Conservation (phyloP, 2,113 vertebrate species). For the Protobothrops flavoviridis region DNA sequence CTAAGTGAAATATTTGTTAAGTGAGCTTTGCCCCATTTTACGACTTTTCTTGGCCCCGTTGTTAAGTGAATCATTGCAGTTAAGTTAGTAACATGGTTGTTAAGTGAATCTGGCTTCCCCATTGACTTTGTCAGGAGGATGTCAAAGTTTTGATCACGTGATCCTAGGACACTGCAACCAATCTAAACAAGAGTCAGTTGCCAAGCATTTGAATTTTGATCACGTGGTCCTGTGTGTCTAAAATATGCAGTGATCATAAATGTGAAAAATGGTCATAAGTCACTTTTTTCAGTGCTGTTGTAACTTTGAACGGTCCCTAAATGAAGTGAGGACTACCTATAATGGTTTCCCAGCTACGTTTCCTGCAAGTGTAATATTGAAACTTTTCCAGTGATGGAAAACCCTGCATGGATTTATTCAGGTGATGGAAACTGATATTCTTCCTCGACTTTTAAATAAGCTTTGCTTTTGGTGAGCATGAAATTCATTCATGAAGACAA, state of each 20-base stretch:
- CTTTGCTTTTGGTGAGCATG: neutral
- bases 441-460: neutral
- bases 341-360: neutral
- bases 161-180: too few species aligned
- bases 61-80: neutral
- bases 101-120: neutral
- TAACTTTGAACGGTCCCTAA: too few species aligned
- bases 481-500: neutral
- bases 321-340: neutral
- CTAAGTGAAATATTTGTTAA: neutral
- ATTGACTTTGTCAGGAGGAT: neutral
- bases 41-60: neutral
- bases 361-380: neutral
- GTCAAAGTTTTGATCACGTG: too few species aligned
- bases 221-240: too few species aligned
- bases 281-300: too few species aligned
- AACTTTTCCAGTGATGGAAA: neutral
- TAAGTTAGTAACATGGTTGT: too few species aligned
- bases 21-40: neutral
- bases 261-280: too few species aligned
- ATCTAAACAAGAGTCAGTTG: too few species aligned
- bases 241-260: too few species aligned
- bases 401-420: neutral
- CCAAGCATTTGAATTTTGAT: too few species aligned
- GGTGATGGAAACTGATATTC: neutral